A percentile compares a stretch with the other conserved stretches of the same genome.
Evolutionary conservation across 2,888 invertebrate species (phyloP).

Genomic region (Parnassius smintheus): DNA sequence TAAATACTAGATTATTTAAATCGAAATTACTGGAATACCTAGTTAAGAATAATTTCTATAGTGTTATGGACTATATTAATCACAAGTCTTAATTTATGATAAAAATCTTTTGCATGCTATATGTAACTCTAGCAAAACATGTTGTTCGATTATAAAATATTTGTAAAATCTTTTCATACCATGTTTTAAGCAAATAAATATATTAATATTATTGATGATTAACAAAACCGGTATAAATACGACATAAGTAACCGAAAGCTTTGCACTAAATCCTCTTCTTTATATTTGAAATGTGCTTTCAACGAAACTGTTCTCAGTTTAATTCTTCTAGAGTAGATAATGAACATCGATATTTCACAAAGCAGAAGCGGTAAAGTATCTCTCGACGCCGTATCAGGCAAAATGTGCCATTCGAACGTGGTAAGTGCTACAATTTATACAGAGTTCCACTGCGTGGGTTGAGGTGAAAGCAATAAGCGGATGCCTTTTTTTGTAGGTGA

Average conservation of each 20-base stretch:
- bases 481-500: neutral
- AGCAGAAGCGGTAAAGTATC: constrained; percentile 62
- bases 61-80: no score
- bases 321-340: constrained; percentile 60
- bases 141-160: no score
- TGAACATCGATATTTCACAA: constrained; percentile 63
- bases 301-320: constrained; percentile 51
- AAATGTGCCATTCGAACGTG: constrained; percentile 74
- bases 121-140: no score
- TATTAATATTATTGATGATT: no score
- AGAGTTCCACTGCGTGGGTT: constrained; percentile 53
- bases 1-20: no score
- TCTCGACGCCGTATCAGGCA: constrained; percentile 61
- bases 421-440: constrained; percentile 72
- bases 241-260: constrained; percentile 7
- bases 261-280: constrained; percentile 19
- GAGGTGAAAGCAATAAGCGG: constrained; percentile 31
- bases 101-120: no score
- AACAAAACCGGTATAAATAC: neutral
- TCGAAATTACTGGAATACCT: no score
- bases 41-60: no score
- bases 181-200: no score
- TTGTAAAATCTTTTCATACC: no score
- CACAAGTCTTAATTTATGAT: no score
- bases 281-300: no score